These are phyloP conservation scores for Anthonomus grandis DNA, from an alignment of 1,140 invertebrate species.

Conservation along the genomic window DNA sequence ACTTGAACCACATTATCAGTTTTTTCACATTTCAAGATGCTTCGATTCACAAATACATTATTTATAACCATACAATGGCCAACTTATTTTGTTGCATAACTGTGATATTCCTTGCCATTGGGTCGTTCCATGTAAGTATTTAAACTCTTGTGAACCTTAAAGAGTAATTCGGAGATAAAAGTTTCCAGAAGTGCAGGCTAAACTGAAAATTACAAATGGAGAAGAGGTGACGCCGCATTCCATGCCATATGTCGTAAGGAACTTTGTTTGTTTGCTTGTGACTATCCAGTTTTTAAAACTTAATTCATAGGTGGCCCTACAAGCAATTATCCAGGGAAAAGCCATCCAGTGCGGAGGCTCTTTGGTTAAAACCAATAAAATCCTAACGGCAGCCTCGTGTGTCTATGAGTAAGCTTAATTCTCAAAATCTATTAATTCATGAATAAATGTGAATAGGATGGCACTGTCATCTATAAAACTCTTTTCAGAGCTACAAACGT, in stretches of 20 bases:
- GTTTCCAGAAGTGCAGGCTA: no score
- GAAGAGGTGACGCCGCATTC: conserved; percentile 39
- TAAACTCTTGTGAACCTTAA: no score
- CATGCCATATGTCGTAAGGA: conserved; percentile 47
- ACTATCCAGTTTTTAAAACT: conserved; percentile 4
- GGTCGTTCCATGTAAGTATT: no score
- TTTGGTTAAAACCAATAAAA: conserved; percentile 14
- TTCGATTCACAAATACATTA: no score
- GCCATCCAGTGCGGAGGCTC: conserved; percentile 27
- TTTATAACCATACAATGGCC: no score
- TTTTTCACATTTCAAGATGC: no score
- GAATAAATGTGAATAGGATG: background rate
- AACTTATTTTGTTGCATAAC: no score
- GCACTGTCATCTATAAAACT: background rate
- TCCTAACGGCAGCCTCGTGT: conserved; percentile 29
- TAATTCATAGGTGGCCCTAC: conserved; percentile 23
- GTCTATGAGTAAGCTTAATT: conserved; percentile 21
- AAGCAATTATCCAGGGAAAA: conserved; percentile 13
- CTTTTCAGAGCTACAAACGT: conserved; percentile 17
- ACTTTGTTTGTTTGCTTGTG: background rate
- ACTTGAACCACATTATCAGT: no score
- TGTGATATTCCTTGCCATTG: no score
- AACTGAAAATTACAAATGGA: conserved; percentile 37
- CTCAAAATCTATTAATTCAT: background rate
- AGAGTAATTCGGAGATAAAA: no score